A percentile compares a stretch with the other conserved stretches of the same genome.
Conservation (phyloP, 1,140 invertebrate genomes). For the Leptonema lineaticorne region DNA sequence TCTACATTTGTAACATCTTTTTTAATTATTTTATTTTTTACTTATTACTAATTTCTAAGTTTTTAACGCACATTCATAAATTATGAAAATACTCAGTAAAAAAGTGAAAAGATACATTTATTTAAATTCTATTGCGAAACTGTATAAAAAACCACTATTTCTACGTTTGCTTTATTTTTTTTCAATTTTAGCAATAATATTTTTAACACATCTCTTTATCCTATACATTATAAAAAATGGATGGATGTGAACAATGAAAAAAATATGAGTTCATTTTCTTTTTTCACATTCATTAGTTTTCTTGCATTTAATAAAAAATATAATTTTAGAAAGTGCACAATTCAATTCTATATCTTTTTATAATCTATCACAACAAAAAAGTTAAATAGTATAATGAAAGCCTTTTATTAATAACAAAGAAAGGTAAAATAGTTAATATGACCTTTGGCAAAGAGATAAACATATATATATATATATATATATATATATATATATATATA, state of each 20-base stretch:
- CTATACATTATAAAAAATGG: conserved; percentile 1
- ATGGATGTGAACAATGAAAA: neutral
- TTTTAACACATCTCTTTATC: neutral
- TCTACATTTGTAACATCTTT: neutral
- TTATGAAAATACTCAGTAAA: conserved; percentile 11
- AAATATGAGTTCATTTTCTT: no score
- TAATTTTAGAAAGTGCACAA: no score
- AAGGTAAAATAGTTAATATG: neutral
- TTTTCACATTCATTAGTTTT: no score
- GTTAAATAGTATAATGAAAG: neutral
- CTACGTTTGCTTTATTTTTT: no score
- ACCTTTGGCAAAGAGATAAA: no score
- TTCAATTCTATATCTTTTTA: no score
- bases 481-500: no score
- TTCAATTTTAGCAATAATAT: neutral
- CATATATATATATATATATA: no score
- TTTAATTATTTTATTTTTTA: neutral
- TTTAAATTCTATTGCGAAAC: conserved; percentile 4
- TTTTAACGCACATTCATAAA: conserved; percentile 4
- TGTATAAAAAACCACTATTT: conserved; percentile 9
- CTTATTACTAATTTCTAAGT: neutral
- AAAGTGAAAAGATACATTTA: conserved; percentile 16
- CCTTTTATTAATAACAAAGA: neutral
- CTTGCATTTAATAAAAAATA: no score
- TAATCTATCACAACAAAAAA: neutral